phyloP scores from a whole-genome alignment of 2,888 invertebrate species.

The Spisula solida region DNA sequence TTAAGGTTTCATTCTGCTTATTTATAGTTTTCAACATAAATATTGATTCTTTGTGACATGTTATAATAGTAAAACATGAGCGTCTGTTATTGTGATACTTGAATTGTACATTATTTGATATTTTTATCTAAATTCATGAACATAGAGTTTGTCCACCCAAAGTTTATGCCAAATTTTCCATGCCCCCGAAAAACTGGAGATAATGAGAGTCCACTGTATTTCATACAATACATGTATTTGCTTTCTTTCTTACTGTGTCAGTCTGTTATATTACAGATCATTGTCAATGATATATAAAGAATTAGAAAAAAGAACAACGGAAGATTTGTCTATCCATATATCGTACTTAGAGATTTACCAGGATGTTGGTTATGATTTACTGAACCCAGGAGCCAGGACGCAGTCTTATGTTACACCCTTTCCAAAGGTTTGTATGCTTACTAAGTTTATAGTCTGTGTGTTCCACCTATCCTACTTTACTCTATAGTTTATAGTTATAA shows the following conservation, averaged over 20 bases:
- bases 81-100: not conserved
- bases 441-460: too few relatives aligned
- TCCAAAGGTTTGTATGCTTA: constrained; percentile 80
- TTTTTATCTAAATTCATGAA: too few relatives aligned
- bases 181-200: too few relatives aligned
- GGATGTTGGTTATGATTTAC: constrained; percentile 85
- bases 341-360: constrained; percentile 86
- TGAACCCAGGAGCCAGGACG: constrained; percentile 81
- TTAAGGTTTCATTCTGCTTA: not conserved
- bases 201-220: too few relatives aligned
- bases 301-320: constrained; percentile 79
- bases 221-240: too few relatives aligned
- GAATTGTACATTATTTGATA: too few relatives aligned
- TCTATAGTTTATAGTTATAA: too few relatives aligned
- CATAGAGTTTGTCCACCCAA: too few relatives aligned
- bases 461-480: too few relatives aligned
- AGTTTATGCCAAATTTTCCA: too few relatives aligned
- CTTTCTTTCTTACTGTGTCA: too few relatives aligned
- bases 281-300: constrained; percentile 84
- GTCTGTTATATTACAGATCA: constrained; percentile 78
- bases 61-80: not conserved
- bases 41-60: not conserved
- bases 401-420: constrained; percentile 82
- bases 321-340: constrained; percentile 83
- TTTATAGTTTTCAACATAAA: not conserved